phyloP scores from a whole-genome alignment of 2,797 vertebrate genomes.

The Falco berigora region DNA sequence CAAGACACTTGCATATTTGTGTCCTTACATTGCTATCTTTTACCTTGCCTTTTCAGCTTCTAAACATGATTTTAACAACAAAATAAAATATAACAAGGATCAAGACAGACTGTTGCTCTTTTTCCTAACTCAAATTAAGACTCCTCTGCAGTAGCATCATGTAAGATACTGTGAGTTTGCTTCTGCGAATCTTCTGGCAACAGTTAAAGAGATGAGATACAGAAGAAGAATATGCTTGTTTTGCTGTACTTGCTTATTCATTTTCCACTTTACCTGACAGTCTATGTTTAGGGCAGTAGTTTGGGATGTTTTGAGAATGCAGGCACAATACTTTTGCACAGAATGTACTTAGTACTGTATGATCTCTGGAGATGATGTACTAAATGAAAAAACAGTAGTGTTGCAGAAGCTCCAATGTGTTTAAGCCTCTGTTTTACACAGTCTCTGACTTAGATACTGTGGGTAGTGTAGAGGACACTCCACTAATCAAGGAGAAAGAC shows the following conservation, averaged over 20 bases:
- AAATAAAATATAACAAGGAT: not conserved
- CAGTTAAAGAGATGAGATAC: not conserved
- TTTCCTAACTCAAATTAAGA: not conserved
- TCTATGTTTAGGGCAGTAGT: not conserved
- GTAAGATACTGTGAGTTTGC: not conserved
- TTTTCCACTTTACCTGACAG: not conserved
- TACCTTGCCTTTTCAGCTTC: not conserved
- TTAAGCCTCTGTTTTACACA: not conserved
- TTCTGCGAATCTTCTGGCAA: not conserved
- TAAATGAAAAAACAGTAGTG: slow-evolving; percentile 32
- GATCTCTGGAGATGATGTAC: not conserved
- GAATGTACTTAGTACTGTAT: not conserved
- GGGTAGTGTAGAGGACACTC: not conserved
- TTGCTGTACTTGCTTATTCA: not conserved
- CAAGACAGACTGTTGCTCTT: not conserved
- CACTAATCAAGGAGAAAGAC: slow-evolving; percentile 25
- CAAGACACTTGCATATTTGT: not conserved
- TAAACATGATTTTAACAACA: not conserved
- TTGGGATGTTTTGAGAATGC: not conserved
- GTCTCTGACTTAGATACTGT: slow-evolving; percentile 9
- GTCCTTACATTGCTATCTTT: not conserved
- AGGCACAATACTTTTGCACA: not conserved
- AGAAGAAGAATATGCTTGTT: not conserved
- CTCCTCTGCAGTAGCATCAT: not conserved
- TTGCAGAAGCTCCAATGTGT: not conserved